Base-by-base conservation (phyloP, 2,113 vertebrate genomes). In the Arothron firmamentum region DNA sequence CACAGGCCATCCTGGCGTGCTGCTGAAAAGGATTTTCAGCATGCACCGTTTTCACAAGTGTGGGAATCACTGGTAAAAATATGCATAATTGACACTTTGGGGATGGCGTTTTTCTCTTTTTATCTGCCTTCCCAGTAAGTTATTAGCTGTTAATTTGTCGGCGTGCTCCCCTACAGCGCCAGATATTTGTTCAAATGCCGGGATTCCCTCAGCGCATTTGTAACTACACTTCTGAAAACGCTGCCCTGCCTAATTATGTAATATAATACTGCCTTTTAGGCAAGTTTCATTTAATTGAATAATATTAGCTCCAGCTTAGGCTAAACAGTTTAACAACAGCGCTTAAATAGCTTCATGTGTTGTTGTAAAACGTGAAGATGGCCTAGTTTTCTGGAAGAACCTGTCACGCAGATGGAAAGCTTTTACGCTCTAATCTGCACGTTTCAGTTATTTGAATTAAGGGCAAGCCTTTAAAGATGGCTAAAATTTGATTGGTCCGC, bases 131-230 rank as follows among this genome's bases (percentile, higher is more conserved):
- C 92, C 90, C 92, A 89, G 92, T 93, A 93, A 94, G 94, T 94
- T 97, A 96, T 98, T 96, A 97, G 89, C 95, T 94, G 94, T 93
- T 98, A 96, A 98, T 98, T 97, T 94, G 95, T 95, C 93, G 84
- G 92, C 92, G 90, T 88, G 90, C 93, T 89, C 94, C 94, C 95
- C 94, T 93, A 94, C 95, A 92, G 96, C 87, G 94, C 87, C 90
- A 89, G 93, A 96, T 97, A 96, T 97, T 95, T 97, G 94, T 96
- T 94, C 94, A 95, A 96, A 95, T 96, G 92, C 92, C 92, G 90
- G 93, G 93, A 95, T 95, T 95, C 95, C 96, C 94, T 96, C 92
- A 92, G 94, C 90, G 93, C 93, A 84, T 95, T 95, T 96, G 94
- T 95, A 97, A 96, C 92, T 95, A 95, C 93, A 91, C 94, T 93